Conservation (phyloP, 2,113 vertebrate genomes). For the Atlantisia rogersi region DNA sequence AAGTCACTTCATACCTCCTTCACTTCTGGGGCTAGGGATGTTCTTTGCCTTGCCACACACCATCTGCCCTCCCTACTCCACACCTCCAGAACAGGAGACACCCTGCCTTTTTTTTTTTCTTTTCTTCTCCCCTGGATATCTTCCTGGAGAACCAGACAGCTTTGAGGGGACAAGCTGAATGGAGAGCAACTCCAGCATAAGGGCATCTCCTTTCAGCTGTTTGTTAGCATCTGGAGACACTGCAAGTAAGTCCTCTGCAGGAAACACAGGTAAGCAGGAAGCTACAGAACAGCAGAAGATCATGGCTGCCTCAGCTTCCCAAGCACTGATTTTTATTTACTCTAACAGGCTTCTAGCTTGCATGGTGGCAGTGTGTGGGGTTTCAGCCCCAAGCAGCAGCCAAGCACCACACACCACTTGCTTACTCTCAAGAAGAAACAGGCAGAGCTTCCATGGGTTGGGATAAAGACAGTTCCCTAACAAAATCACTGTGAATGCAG, state of each 20-base stretch:
- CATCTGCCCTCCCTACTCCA: background rate
- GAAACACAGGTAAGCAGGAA: background rate
- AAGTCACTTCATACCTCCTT: background rate
- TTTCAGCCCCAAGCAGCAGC: no score
- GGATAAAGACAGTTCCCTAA: no score
- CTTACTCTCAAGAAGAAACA: no score
- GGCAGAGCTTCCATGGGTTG: no score
- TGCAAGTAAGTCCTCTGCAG: background rate
- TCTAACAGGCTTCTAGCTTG: background rate
- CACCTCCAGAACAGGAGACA: background rate
- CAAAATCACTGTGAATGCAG: no score
- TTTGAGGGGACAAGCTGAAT: background rate
- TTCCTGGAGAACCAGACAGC: background rate
- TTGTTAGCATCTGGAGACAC: background rate
- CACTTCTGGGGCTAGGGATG: background rate
- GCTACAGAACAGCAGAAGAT: background rate
- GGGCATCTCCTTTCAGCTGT: background rate
- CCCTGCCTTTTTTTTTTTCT: no score
- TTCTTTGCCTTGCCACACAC: background rate
- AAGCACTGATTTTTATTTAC: background rate
- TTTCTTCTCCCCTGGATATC: background rate
- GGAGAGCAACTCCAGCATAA: background rate
- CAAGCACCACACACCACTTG: no score
- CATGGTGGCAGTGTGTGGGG: background rate
- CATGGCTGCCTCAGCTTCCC: background rate